Percentiles rank a stretch among this genome's conserved stretches.
These are phyloP conservation scores for Drosophila monieri DNA, from an alignment of 2,888 invertebrate genomes.

Conservation along the genomic window DNA sequence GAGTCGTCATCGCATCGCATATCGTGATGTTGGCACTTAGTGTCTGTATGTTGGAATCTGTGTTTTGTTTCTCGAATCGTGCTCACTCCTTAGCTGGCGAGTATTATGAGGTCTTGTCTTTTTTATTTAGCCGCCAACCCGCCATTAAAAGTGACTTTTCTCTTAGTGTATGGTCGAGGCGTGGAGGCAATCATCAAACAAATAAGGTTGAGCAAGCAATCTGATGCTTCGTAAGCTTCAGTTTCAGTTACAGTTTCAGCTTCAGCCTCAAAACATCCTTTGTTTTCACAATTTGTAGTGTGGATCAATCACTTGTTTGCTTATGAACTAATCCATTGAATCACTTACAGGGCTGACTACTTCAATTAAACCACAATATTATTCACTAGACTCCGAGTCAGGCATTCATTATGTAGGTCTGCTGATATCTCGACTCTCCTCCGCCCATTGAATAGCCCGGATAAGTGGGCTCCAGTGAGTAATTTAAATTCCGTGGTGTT, in stretches of 20 bases:
- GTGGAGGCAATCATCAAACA: slow-evolving; percentile 8
- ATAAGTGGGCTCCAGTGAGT: slow-evolving; percentile 16
- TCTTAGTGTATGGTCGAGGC: slow-evolving; percentile 13
- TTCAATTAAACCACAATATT: slow-evolving; percentile 17
- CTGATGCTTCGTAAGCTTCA: slow-evolving; percentile 4
- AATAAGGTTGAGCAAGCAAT: not conserved
- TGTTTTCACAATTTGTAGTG: slow-evolving; percentile 15
- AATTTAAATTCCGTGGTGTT: slow-evolving; percentile 20
- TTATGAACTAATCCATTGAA: slow-evolving; percentile 18
- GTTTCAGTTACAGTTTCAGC: slow-evolving; percentile 24
- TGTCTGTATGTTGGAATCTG: slow-evolving; percentile 52
- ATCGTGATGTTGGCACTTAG: slow-evolving; percentile 51
- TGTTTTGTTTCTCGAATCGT: slow-evolving; percentile 46
- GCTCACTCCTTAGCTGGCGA: not conserved
- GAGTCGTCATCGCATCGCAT: slow-evolving; percentile 35
- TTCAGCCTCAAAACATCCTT: not conserved
- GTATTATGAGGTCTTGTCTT: slow-evolving; percentile 68
- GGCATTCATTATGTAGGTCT: not conserved
- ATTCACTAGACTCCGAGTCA: slow-evolving; percentile 6
- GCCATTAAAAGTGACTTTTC: slow-evolving; percentile 15
- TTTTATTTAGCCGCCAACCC: slow-evolving; percentile 38
- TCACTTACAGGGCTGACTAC: slow-evolving; percentile 16
- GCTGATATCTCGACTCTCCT: not conserved
- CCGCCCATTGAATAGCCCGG: slow-evolving; percentile 8
- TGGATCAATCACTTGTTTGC: not conserved